Conservation (phyloP, 2,113 vertebrate genomes). For the Athene noctua region DNA sequence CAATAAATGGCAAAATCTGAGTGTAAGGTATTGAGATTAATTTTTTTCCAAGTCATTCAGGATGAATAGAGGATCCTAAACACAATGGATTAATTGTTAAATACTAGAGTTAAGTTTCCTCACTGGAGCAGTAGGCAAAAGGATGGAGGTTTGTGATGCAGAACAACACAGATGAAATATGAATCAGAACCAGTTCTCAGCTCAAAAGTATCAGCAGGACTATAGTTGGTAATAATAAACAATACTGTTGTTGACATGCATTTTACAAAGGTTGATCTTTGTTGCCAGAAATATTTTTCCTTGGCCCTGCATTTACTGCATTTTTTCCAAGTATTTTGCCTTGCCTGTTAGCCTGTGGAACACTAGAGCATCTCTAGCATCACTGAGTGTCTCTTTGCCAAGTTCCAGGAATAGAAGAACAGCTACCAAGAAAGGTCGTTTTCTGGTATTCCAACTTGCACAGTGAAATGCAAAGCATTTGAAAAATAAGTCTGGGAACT, state of each 20-base stretch:
- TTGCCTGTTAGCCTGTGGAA: not conserved
- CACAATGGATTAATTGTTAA: not conserved
- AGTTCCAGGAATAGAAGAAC: slow-evolving; percentile 41
- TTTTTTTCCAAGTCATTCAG: not conserved
- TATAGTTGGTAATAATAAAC: not conserved
- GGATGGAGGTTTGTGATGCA: not conserved
- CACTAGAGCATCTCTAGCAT: slow-evolving; percentile 4
- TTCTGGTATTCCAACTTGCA: not conserved
- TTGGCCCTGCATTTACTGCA: not conserved
- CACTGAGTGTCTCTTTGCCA: slow-evolving; percentile 4
- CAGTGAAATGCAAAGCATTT: slow-evolving; percentile 31
- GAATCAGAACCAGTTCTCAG: not conserved
- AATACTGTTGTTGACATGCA: not conserved
- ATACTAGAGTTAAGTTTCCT: not conserved
- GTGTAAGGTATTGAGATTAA: not conserved
- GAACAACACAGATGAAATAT: not conserved
- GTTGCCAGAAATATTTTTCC: not conserved
- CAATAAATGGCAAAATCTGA: not conserved
- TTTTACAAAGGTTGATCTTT: not conserved
- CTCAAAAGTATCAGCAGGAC: not conserved
- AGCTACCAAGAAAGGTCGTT: not conserved
- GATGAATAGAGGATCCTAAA: not conserved
- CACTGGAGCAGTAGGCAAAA: not conserved
- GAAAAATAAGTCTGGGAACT: slow-evolving; percentile 44
- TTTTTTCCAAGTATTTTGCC: not conserved